phyloP scores from a whole-genome alignment of 2,113 vertebrate genomes.

The Chamaea fasciata region DNA sequence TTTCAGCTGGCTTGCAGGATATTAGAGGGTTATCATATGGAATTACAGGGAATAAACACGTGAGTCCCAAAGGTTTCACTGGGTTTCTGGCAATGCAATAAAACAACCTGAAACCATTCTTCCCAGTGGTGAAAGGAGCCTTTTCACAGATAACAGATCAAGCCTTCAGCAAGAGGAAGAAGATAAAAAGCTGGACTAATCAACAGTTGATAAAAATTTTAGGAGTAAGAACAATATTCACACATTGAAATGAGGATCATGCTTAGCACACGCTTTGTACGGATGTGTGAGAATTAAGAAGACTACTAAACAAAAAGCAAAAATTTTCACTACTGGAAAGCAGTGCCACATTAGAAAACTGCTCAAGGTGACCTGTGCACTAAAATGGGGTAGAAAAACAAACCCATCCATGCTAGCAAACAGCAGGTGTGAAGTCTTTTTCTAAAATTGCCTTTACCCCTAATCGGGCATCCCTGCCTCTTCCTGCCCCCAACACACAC shows the following conservation, averaged over 20 bases:
- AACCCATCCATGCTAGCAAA: accelerated
- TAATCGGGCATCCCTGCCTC: not conserved
- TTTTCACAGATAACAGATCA: not conserved
- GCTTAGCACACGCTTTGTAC: not conserved
- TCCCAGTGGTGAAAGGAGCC: not conserved
- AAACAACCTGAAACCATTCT: not conserved
- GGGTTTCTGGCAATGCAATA: not conserved
- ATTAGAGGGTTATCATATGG: not conserved
- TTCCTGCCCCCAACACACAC: not conserved
- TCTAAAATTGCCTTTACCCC: not conserved
- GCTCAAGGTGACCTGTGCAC: not conserved
- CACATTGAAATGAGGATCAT: not conserved
- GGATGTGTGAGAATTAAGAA: not conserved
- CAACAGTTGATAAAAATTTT: not conserved
- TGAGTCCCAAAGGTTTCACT: not conserved
- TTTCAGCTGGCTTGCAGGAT: not conserved
- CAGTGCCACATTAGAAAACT: not conserved
- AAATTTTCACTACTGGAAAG: not conserved
- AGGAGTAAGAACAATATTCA: not conserved
- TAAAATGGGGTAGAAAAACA: not conserved
- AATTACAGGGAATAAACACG: not conserved
- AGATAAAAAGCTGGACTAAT: not conserved
- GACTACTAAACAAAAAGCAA: not conserved
- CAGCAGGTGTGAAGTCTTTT: not conserved
- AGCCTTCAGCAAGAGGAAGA: not conserved